Evolutionary conservation across 30 jellyfish, hydroid and myxozoan genomes (phyloP), one percentile per base, ranked within the genome.

Genomic region (Sanderia malayensis): DNA sequence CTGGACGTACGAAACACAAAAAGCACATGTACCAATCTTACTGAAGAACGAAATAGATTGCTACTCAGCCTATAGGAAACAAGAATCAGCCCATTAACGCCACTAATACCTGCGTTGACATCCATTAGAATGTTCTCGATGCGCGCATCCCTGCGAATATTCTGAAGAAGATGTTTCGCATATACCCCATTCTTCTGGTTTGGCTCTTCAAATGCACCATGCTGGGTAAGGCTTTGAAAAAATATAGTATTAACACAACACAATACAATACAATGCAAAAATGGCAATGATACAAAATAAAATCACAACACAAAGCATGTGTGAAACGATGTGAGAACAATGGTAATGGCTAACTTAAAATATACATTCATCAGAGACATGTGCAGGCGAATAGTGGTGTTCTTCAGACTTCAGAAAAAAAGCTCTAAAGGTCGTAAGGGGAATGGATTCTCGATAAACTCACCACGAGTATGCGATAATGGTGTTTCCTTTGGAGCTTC

Each of bases 381-480:
- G 55, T 41, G 55, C 8, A 15, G 55, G 11, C 55, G 15, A 41
- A 41, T 6, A 41, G 8, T 41, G 15, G 55, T 41, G 15, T 41
- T 6, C 55, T 6, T 41, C 15, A 8, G 15, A 41, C 55, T 8
- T 6, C 15, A 6, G 55, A 41, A 6, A 41, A n/a, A n/a, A n/a
- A n/a, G n/a, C n/a, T n/a, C n/a, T n/a, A n/a, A n/a, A n/a, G n/a
- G n/a, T n/a, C n/a, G n/a, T n/a, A n/a, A n/a, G n/a, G n/a, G n/a
- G n/a, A n/a, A n/a, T n/a, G n/a, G n/a, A n/a, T 41, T 41, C 55
- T 6, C 15, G 8, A 8, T 6, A 31, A 31, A 31, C 82, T 17
- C 61, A 87, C 96, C 96, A 87, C 4, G 94, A 80, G 37, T 87
- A 87, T 0, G 94, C 96, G 25, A 87, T 81, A 2, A 87, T 74